Conservation (phyloP, 2,113 vertebrate species). For the Martes martes region DNA sequence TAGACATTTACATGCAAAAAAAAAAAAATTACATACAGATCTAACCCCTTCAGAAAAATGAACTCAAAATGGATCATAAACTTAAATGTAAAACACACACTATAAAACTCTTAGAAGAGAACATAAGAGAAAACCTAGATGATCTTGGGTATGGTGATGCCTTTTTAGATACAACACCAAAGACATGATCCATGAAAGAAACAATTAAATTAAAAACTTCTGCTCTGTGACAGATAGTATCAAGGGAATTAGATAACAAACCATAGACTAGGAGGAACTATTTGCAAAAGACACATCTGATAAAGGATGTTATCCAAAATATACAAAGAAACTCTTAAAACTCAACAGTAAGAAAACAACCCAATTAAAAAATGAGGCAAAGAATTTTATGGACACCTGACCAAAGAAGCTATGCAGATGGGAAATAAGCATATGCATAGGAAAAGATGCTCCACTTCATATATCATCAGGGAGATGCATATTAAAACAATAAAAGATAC, state of each 20-base stretch:
- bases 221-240: not conserved
- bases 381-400: not conserved
- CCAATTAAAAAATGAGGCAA: not conserved
- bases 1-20: not conserved
- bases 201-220: not conserved
- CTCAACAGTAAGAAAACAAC: not conserved
- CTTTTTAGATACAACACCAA: not conserved
- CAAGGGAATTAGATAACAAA: not conserved
- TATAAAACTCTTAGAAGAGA: not conserved
- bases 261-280: not conserved
- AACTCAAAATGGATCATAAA: not conserved
- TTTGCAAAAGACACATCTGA: not conserved
- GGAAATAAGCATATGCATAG: not conserved
- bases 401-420: not conserved
- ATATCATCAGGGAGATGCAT: not conserved
- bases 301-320: not conserved
- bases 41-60: not conserved
- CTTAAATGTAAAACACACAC: not conserved
- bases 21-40: not conserved
- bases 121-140: not conserved
- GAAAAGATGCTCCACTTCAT: not conserved
- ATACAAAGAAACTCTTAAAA: not conserved
- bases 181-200: not conserved
- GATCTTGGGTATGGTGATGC: not conserved
- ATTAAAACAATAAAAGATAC: not conserved